Base-by-base conservation (phyloP, 2,888 invertebrate species). In the Nemapogon koenigi region DNA sequence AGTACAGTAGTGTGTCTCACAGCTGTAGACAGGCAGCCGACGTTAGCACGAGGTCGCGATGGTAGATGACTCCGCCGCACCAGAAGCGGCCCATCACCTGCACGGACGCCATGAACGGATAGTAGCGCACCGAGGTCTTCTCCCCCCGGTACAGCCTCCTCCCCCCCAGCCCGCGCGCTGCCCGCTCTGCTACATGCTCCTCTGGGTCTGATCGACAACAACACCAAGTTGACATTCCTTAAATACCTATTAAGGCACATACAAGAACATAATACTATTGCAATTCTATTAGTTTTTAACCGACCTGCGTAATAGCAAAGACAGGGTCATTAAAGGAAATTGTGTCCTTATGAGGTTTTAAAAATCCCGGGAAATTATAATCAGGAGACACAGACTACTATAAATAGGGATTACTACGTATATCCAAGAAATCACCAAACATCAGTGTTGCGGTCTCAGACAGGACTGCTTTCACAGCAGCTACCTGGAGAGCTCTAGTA, bases 51-150 rank as follows among this genome's bases (percentile, higher is more conserved):
- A 76, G 39, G 30, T 76, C 76, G 1, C 55, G 48, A 57, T 59
- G 65, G 40, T 70, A 65, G 3, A 76, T 44, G 2, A 50, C 53
- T 0, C 73, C 76, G 0, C 75, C 75, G 40, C 76, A 76, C 75
- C 75, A 76, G 47, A 76, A 76, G 16, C 67, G 47, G 0, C 70
- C 70, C 66, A 72, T 64, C 2, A 76, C 53, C 33, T 75, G 73
- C 1, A 76, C 47, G 0, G 76, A 71, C 1, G 53, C 70, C 68
- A 78, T 69, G 46, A 75, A 78, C 0, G 75, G 72, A 38, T 69
- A 76, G 43, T 63, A 50, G 30, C 57, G 52, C 39, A 76, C 52
- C 1, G 54, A 60, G 1, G 73, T 70, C 2, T 71, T 49, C 43
- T 70, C 65, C 0, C 76, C 76, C 19, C 50, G 59, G 48, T 46